Conservation (phyloP, 2,797 vertebrate genomes). For the Schizopygopsis pylzovi region DNA sequence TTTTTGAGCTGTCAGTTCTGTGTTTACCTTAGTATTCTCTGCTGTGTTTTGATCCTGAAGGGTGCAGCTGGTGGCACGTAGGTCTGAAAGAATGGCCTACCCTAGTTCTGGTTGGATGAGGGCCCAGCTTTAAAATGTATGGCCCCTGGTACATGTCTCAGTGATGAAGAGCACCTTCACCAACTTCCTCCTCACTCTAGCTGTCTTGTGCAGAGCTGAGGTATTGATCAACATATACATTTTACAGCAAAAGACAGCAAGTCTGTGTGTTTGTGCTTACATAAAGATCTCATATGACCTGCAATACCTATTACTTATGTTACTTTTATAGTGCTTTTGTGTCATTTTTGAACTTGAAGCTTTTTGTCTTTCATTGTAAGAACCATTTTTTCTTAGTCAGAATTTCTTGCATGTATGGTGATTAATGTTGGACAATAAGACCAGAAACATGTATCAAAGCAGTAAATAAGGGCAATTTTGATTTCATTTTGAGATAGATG, state of each 20-base stretch:
- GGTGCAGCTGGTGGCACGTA: constrained; percentile 13
- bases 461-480: background rate
- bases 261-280: background rate
- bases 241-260: background rate
- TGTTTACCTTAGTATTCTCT: background rate
- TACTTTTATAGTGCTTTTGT: background rate
- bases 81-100: constrained; percentile 44
- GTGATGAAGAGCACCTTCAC: constrained; percentile 64
- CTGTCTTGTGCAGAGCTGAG: constrained; percentile 59
- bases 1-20: background rate
- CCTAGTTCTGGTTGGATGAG: constrained; percentile 31
- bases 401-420: background rate
- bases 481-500: background rate
- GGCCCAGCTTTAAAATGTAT: constrained; percentile 57
- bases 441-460: background rate
- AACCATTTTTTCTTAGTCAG: background rate
- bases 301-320: background rate
- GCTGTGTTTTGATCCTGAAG: constrained; percentile 19
- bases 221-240: constrained; percentile 48
- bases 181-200: constrained; percentile 63
- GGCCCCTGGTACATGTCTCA: constrained; percentile 46
- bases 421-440: background rate
- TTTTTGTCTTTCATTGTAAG: background rate
- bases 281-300: background rate
- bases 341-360: background rate